Conservation (phyloP, 2,797 vertebrate genomes). For the Pangasius krempfi region DNA sequence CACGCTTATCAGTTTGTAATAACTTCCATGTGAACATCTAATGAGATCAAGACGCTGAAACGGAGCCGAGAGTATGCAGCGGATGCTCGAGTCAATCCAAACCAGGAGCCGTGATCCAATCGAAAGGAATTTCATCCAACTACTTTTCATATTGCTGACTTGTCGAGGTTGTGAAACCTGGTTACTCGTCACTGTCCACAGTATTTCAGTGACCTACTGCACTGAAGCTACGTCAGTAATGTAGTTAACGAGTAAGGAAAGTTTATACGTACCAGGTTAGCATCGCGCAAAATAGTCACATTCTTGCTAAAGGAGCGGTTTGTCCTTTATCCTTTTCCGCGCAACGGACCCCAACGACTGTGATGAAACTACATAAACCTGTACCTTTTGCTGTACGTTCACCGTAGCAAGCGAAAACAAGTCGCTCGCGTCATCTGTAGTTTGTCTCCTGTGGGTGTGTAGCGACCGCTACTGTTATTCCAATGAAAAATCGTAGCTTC, state of each 20-base stretch:
- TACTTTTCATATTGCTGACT: background rate
- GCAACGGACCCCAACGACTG: background rate
- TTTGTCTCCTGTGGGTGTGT: too few species aligned
- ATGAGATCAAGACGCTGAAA: slow-evolving; percentile 71
- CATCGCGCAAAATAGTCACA: background rate
- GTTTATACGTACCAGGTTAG: background rate
- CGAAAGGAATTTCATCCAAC: background rate
- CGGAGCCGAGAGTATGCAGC: slow-evolving; percentile 23
- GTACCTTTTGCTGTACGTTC: too few species aligned
- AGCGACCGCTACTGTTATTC: too few species aligned
- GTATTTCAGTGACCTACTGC: too few species aligned
- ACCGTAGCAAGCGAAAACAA: too few species aligned
- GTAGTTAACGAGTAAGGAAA: background rate
- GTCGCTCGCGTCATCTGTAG: too few species aligned
- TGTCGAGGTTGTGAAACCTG: background rate
- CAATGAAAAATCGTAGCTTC: too few species aligned
- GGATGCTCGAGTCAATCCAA: background rate
- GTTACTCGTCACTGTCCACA: background rate
- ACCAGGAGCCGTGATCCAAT: background rate
- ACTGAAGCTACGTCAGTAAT: background rate
- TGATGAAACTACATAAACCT: background rate
- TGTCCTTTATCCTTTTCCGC: background rate
- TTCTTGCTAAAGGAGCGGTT: background rate
- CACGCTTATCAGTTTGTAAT: slow-evolving; percentile 78
- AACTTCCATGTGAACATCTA: slow-evolving; percentile 71